Evolutionary conservation across 2,888 invertebrate genomes (phyloP), one percentile per base, ranked within the genome.

Genomic region (Palloptera scutellata): DNA sequence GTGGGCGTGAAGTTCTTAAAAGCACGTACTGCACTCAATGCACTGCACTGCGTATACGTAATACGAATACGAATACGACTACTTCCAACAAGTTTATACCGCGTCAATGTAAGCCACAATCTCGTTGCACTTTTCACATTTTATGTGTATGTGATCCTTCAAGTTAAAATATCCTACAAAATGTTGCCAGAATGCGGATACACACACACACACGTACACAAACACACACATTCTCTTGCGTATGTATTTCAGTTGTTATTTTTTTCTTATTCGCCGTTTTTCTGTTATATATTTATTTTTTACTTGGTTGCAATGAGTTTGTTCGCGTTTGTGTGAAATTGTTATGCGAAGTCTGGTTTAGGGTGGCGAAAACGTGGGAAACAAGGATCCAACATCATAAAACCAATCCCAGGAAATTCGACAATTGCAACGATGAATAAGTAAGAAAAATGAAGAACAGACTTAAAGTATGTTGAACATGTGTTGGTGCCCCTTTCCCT

Each of bases 401-500:
- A 48, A 48, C 51, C 51, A 48, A 48, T 48, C 51, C 51, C 51
- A 48, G 51, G 51, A 48, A 48, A 48, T 48, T 48, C 51, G 51
- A 48, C 4, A 48, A 48, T 48, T 48, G 51, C 51, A n/a, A 48
- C 51, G 15, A 3, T 48, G 51, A n/a, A 48, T 48, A 48, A 48
- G 51, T 48, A 48, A 48, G 51, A 48, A 48, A 48, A 48, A 48
- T 15, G 2, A 48, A 48, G 4, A 48, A 48, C 51, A 48, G 51
- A 48, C 6, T 48, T 48, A 13, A 48, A 15, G n/a, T n/a, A 13
- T n/a, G 51, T 15, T 48, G 15, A 48, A 15, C 51, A 48, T 48
- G 51, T 48, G 51, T 15, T 8, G 15, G 4, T 4, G 13, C 8
- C 15, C 51, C 51, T 48, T n/a, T 48, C 15, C 51, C 51, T 48